These are phyloP conservation scores for Brachionus rotundiformis DNA, from an alignment of 1,140 invertebrate species.

Conservation along the genomic window DNA sequence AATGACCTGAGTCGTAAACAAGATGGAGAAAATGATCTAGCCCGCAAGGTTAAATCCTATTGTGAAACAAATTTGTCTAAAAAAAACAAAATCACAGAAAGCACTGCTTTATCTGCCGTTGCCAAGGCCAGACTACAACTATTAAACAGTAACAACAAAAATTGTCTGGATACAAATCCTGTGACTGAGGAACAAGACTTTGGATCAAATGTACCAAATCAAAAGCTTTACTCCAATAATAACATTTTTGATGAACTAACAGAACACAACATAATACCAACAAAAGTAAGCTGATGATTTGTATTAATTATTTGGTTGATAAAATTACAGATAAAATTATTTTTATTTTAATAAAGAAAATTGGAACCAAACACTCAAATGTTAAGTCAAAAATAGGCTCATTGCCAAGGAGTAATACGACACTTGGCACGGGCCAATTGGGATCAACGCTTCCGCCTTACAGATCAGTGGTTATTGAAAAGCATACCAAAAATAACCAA, in stretches of 20 bases:
- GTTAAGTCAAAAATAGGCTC: conserved; percentile 24
- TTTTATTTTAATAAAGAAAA: no score
- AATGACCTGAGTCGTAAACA: not conserved
- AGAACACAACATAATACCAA: not conserved
- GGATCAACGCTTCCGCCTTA: conserved; percentile 22
- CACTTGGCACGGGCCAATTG: not conserved
- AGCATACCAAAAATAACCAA: conserved; percentile 25
- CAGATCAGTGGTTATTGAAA: conserved; percentile 21
- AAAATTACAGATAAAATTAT: no score
- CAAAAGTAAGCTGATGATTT: not conserved
- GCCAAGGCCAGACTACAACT: conserved; percentile 26
- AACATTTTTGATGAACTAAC: conserved; percentile 29
- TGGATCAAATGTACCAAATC: not conserved
- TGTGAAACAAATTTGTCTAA: not conserved
- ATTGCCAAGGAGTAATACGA: not conserved
- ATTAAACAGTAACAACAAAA: not conserved
- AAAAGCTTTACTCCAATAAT: conserved; percentile 26
- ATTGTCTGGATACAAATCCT: not conserved
- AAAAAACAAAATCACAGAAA: not conserved
- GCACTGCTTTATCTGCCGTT: not conserved
- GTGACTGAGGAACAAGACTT: not conserved
- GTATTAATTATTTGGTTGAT: no score
- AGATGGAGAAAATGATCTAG: not conserved
- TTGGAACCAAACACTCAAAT: not conserved
- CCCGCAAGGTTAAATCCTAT: conserved; percentile 22